A percentile compares a stretch with the other conserved stretches of the same genome.
These are phyloP conservation scores for Pao palembangensis DNA, from an alignment of 2,113 vertebrate genomes.

Conservation along the genomic window DNA sequence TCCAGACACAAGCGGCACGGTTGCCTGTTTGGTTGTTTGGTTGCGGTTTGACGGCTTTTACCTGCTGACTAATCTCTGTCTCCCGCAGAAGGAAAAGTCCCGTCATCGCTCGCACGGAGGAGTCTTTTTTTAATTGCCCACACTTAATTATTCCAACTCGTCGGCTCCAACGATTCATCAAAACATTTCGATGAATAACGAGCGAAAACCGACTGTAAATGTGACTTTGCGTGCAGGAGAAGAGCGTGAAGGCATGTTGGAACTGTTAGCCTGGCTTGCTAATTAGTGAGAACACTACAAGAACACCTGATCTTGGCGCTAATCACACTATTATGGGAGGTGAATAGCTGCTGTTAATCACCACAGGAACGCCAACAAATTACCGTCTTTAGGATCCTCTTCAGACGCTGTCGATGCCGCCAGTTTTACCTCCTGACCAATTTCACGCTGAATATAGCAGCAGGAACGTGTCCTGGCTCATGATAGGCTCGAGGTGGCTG, in stretches of 20 bases:
- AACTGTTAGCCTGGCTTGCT: not conserved
- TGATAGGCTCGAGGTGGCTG: too few relatives aligned
- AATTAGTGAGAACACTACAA: not conserved
- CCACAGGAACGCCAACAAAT: too few relatives aligned
- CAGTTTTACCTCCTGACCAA: too few relatives aligned
- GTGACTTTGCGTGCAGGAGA: not conserved
- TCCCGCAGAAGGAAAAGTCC: not conserved
- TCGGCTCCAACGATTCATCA: constrained; percentile 9
- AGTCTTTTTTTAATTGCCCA: too few relatives aligned
- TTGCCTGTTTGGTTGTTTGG: constrained; percentile 11
- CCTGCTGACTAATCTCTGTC: not conserved
- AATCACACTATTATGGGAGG: too few relatives aligned
- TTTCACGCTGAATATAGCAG: too few relatives aligned
- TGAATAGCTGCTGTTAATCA: too few relatives aligned
- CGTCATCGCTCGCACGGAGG: too few relatives aligned
- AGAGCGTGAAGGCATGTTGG: constrained; percentile 10
- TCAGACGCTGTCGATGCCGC: too few relatives aligned
- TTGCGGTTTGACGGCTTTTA: not conserved
- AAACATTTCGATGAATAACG: constrained; percentile 1
- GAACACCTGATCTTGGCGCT: too few relatives aligned
- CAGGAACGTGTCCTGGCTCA: too few relatives aligned
- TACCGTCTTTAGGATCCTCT: too few relatives aligned
- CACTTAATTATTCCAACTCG: not conserved
- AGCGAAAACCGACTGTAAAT: not conserved
- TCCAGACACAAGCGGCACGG: not conserved